These are phyloP conservation scores for Micrasema longulum DNA, from an alignment of 1,140 invertebrate genomes.

Conservation along the genomic window DNA sequence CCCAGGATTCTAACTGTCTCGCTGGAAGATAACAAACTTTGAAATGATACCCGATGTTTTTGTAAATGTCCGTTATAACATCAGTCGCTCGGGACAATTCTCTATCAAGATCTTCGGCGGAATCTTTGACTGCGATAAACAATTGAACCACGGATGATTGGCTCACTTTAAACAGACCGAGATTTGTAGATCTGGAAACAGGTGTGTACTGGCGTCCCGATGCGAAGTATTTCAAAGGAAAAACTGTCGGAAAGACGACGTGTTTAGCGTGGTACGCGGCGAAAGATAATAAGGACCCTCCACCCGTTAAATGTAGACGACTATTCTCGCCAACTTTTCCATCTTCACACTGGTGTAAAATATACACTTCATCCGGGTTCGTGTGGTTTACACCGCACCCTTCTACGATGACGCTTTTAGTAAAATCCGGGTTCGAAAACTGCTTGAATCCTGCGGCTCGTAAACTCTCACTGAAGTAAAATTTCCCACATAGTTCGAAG, in stretches of 20 bases:
- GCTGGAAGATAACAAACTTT: conserved; percentile 69
- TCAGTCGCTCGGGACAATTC: conserved; percentile 66
- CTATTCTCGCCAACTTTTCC: conserved; percentile 63
- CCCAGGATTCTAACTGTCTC: conserved; percentile 68
- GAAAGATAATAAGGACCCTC: conserved; percentile 72
- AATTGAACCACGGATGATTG: conserved; percentile 73
- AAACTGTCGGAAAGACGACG: conserved; percentile 64
- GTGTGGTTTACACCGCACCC: conserved; percentile 73
- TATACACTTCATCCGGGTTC: conserved; percentile 67
- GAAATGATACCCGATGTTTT: conserved; percentile 72
- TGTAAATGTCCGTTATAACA: conserved; percentile 67
- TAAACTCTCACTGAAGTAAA: conserved; percentile 67
- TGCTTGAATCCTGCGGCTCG: conserved; percentile 65
- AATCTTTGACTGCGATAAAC: conserved; percentile 67
- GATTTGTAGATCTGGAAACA: conserved; percentile 56
- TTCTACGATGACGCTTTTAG: conserved; percentile 75
- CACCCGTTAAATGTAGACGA: conserved; percentile 75
- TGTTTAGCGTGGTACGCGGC: conserved; percentile 75
- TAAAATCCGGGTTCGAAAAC: conserved; percentile 77
- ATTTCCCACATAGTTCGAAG: conserved; percentile 73
- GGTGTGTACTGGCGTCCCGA: conserved; percentile 74
- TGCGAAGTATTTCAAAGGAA: conserved; percentile 74
- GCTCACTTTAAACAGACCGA: conserved; percentile 71
- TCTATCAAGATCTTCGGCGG: conserved; percentile 59
- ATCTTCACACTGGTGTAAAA: conserved; percentile 68